phyloP scores from a whole-genome alignment of 2,797 vertebrate genomes.

The Harpagifer antarcticus region DNA sequence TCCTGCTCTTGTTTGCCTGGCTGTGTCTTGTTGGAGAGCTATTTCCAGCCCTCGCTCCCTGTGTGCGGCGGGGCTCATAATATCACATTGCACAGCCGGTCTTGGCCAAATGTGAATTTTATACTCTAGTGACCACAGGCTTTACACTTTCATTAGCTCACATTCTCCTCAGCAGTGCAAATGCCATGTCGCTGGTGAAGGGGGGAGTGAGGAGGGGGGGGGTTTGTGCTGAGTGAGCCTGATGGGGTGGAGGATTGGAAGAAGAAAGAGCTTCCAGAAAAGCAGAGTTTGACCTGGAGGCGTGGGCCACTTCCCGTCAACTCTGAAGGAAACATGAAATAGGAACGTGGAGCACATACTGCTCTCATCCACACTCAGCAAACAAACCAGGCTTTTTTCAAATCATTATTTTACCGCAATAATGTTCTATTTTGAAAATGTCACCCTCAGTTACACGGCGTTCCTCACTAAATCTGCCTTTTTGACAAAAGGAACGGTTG shows the following conservation, averaged over 20 bases:
- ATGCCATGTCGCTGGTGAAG: slow-evolving; percentile 82
- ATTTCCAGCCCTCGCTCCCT: slow-evolving; percentile 59
- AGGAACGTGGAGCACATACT: slow-evolving; percentile 28
- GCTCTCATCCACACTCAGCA: slow-evolving; percentile 10
- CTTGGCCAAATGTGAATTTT: slow-evolving; percentile 89
- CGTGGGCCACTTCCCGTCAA: slow-evolving; percentile 33
- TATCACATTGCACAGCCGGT: slow-evolving; percentile 88
- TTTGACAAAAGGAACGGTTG: slow-evolving; percentile 1
- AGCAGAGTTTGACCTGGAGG: slow-evolving; percentile 58
- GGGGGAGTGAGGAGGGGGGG: slow-evolving; percentile 62
- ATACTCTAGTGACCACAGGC: slow-evolving; percentile 88
- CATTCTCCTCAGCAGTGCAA: slow-evolving; percentile 88
- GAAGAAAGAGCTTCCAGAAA: slow-evolving; percentile 70
- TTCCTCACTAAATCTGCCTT: not conserved
- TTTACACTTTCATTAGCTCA: slow-evolving; percentile 92
- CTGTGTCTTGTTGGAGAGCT: slow-evolving; percentile 52
- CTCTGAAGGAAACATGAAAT: slow-evolving; percentile 18
- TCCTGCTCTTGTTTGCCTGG: slow-evolving; percentile 46
- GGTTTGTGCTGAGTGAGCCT: slow-evolving; percentile 69
- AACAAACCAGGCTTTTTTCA: not conserved
- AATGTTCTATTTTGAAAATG: slow-evolving; percentile 14
- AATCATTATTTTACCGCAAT: slow-evolving; percentile 6
- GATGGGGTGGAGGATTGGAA: slow-evolving; percentile 64
- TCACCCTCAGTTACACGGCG: slow-evolving; percentile 8
- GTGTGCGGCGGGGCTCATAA: slow-evolving; percentile 78